These are phyloP conservation scores for Cryptoprocta ferox DNA, from an alignment of 2,797 vertebrate genomes.

Conservation along the genomic window DNA sequence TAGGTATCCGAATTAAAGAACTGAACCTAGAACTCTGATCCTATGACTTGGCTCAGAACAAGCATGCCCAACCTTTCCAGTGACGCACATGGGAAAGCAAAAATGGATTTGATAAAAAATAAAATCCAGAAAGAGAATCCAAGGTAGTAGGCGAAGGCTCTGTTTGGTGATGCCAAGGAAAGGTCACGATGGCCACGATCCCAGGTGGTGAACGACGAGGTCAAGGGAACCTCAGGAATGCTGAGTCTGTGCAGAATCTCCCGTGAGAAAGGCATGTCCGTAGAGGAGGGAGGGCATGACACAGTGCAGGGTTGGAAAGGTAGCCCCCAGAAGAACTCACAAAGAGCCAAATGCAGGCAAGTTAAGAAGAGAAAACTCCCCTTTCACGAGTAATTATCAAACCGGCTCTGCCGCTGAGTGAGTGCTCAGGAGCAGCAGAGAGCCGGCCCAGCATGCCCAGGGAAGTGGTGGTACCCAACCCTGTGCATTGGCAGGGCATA, in stretches of 20 bases:
- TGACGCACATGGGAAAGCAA: background rate
- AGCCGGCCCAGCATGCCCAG: constrained; percentile 61
- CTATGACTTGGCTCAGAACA: background rate
- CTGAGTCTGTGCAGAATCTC: background rate
- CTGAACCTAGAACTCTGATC: background rate
- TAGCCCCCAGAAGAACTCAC: background rate
- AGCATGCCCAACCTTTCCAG: background rate
- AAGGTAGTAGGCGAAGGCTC: background rate
- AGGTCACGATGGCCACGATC: background rate
- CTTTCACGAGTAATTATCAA: background rate
- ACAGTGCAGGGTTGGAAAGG: background rate
- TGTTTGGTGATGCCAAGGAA: background rate
- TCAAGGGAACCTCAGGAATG: background rate
- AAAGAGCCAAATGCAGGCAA: background rate
- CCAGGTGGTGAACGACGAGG: background rate
- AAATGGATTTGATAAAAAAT: background rate
- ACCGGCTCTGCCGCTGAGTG: background rate
- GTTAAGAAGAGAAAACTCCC: background rate
- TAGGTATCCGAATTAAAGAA: background rate
- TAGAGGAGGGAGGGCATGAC: background rate
- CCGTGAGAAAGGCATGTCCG: fast-evolving
- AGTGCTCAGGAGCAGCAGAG: constrained; percentile 44
- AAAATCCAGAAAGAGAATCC: background rate
- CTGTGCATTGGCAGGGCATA: constrained; percentile 67
- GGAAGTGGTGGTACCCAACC: constrained; percentile 70